These are phyloP conservation scores for Phyto melanocephala DNA, from an alignment of 2,888 invertebrate species.

Conservation along the genomic window DNA sequence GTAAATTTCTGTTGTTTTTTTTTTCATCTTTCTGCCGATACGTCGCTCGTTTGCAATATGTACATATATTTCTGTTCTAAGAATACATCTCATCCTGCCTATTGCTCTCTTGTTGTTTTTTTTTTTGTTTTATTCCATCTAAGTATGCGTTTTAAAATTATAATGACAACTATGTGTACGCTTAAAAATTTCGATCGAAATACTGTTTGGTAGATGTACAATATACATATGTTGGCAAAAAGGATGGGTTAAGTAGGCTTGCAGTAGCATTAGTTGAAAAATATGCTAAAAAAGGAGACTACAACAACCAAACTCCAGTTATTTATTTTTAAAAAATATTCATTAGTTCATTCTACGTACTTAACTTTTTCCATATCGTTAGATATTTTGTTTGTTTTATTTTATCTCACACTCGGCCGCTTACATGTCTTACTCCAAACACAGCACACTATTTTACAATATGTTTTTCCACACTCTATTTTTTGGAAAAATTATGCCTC, in stretches of 20 bases:
- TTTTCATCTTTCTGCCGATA: neutral
- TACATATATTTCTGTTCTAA: constrained; percentile 21
- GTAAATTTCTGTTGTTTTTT: constrained; percentile 52
- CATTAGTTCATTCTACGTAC: constrained; percentile 56
- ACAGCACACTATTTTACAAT: neutral
- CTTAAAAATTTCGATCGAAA: constrained; percentile 36
- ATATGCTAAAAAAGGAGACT: constrained; percentile 13
- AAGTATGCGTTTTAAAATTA: constrained; percentile 59
- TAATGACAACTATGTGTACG: constrained; percentile 59
- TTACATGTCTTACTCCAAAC: neutral
- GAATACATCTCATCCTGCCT: constrained; percentile 48
- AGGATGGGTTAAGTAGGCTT: neutral
- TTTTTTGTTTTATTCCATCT: constrained; percentile 16
- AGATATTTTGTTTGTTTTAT: too few relatives aligned
- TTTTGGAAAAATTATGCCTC: constrained; percentile 41
- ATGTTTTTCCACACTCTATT: neutral
- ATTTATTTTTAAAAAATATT: constrained; percentile 47
- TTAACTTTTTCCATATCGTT: constrained; percentile 53
- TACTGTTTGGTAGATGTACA: neutral
- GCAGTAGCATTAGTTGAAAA: constrained; percentile 15
- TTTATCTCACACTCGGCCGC: too few relatives aligned
- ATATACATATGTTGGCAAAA: too few relatives aligned
- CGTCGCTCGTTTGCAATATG: constrained; percentile 23
- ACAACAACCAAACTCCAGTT: constrained; percentile 35
- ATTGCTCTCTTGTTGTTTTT: constrained; percentile 33